Conservation (phyloP, 2,113 vertebrate genomes). For the Rhinoptilus africanus region DNA sequence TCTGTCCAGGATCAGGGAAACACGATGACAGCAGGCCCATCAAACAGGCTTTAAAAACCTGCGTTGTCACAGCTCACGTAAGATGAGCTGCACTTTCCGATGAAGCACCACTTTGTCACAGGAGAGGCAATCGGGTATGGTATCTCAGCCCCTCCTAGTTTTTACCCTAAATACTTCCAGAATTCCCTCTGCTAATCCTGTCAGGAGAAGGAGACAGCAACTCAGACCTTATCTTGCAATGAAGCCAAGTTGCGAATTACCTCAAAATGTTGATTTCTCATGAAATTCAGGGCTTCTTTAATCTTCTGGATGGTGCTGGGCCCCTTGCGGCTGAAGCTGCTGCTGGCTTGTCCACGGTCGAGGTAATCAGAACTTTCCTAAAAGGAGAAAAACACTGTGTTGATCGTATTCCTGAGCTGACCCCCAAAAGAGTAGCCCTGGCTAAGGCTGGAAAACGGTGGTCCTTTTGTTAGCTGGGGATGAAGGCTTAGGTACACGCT, state of each 20-base stretch:
- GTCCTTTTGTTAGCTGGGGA: not conserved
- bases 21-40: fast-evolving
- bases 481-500: not conserved
- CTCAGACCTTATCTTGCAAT: not conserved
- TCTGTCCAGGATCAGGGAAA: not conserved
- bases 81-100: not conserved
- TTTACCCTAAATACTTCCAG: not conserved
- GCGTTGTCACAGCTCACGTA: not conserved
- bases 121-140: not conserved
- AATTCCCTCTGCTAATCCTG: not conserved
- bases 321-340: conserved; percentile 93
- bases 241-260: conserved; percentile 36
- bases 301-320: conserved; percentile 98
- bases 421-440: not conserved
- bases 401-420: not conserved
- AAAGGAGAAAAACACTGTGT: not conserved
- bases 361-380: conserved; percentile 94
- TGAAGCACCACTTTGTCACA: not conserved
- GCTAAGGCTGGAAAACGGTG: not conserved
- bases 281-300: conserved; percentile 97
- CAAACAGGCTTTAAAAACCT: not conserved
- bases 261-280: conserved; percentile 99
- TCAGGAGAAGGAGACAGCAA: not conserved
- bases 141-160: not conserved
- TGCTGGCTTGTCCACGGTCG: conserved; percentile 86